These are phyloP conservation scores for Brachypteracias leptosomus DNA, from an alignment of 2,113 vertebrate genomes.

Conservation along the genomic window DNA sequence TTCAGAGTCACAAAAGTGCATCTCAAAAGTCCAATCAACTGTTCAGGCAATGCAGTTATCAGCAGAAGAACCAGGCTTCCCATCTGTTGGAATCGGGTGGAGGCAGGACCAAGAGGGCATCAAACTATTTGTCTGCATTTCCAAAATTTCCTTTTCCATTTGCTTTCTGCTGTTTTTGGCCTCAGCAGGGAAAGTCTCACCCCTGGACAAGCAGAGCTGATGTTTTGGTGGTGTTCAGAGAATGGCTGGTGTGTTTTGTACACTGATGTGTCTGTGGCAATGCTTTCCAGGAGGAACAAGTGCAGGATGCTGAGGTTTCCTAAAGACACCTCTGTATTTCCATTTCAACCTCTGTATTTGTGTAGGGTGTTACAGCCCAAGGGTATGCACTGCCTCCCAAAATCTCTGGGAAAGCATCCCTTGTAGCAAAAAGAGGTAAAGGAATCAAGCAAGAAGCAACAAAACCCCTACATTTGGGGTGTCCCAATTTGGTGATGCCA, in stretches of 20 bases:
- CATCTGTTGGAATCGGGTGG: background rate
- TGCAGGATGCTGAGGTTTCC: background rate
- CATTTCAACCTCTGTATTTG: background rate
- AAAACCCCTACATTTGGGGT: background rate
- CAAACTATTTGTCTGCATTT: background rate
- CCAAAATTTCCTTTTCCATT: background rate
- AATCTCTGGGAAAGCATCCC: background rate
- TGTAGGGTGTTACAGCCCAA: background rate
- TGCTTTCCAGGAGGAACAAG: background rate
- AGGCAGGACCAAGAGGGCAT: background rate
- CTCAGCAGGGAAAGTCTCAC: background rate
- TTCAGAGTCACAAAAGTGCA: background rate
- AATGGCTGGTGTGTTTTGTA: accelerated
- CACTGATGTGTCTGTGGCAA: accelerated
- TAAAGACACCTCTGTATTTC: background rate
- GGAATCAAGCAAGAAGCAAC: background rate
- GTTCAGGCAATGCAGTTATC: background rate
- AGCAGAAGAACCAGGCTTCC: background rate
- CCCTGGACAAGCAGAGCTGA: background rate
- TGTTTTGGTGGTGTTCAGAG: background rate
- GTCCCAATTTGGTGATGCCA: background rate
- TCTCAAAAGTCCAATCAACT: background rate
- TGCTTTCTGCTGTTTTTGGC: background rate
- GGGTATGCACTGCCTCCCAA: background rate
- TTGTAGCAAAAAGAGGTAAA: background rate